phyloP scores from a whole-genome alignment of 2,888 invertebrate genomes.

The Furcula furcula region DNA sequence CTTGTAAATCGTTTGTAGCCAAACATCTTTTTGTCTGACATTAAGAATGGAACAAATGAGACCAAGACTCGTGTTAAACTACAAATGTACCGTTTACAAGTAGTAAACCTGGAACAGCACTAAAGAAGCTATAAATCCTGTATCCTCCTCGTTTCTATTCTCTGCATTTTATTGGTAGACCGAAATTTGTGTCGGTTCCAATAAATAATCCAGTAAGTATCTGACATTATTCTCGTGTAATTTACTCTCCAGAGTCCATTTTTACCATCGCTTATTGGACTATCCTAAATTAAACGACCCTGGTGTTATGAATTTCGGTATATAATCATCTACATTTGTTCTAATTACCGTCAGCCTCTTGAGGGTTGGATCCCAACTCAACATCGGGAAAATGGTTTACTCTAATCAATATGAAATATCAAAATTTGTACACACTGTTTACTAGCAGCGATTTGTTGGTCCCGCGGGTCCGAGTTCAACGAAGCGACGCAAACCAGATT shows the following conservation, averaged over 20 bases:
- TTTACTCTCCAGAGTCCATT: conserved; percentile 10
- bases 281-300: conserved; percentile 8
- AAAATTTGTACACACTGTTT: conserved; percentile 38
- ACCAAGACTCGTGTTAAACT: conserved; percentile 6
- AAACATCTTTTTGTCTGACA: conserved; percentile 29
- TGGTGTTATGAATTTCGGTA: conserved; percentile 21
- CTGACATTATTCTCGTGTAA: background rate
- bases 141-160: conserved; percentile 12
- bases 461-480: conserved; percentile 33
- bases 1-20: conserved; percentile 6
- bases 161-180: conserved; percentile 20
- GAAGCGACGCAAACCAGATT: conserved; percentile 44
- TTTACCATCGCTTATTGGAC: conserved; percentile 14
- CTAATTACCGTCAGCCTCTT: conserved; percentile 25
- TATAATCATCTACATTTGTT: conserved; percentile 25
- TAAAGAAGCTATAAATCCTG: conserved; percentile 1
- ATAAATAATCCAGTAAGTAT: conserved; percentile 8
- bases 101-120: conserved; percentile 1
- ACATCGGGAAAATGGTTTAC: conserved; percentile 28
- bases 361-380: conserved; percentile 24
- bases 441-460: conserved; percentile 41
- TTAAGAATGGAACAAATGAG: conserved; percentile 15
- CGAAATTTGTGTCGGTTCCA: conserved; percentile 18
- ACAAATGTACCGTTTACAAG: background rate
- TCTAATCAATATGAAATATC: conserved; percentile 43